These are phyloP conservation scores for Leptopilina syphax DNA, from an alignment of 2,888 invertebrate genomes.

Conservation along the genomic window DNA sequence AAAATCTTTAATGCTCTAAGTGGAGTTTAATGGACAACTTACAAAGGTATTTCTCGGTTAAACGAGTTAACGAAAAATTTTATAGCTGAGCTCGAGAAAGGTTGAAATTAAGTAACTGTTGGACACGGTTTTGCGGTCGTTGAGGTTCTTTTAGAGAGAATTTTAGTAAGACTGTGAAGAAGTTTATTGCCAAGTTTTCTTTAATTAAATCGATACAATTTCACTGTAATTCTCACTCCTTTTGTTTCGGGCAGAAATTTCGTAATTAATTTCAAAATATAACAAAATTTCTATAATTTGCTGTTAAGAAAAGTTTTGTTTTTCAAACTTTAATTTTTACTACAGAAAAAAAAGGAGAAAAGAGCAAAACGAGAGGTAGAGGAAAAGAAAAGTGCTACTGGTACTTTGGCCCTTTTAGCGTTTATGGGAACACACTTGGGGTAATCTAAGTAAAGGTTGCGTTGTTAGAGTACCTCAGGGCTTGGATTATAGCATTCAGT, in stretches of 20 bases:
- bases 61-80: constrained; percentile 31
- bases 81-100: constrained; percentile 30
- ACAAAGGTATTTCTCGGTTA: constrained; percentile 22
- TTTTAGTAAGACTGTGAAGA: background rate
- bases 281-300: too few species aligned
- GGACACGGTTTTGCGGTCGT: constrained; percentile 23
- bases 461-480: background rate
- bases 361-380: background rate
- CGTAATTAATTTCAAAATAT: too few species aligned
- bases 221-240: background rate
- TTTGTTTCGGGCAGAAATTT: too few species aligned
- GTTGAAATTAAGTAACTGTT: constrained; percentile 31
- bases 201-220: constrained; percentile 8
- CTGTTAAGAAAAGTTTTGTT: too few species aligned
- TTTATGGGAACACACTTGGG: constrained; percentile 13
- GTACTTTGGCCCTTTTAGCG: constrained; percentile 22
- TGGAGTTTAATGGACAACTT: constrained; percentile 22
- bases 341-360: background rate
- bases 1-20: constrained; percentile 4
- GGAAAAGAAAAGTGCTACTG: background rate
- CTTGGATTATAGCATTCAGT: constrained; percentile 10
- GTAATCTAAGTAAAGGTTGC: background rate
- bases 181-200: constrained; percentile 5
- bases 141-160: background rate
- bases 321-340: too few species aligned